Evolutionary conservation across 2,888 invertebrate species (phyloP), one percentile per base, ranked within the genome.

Genomic region (Limenitis camilla): DNA sequence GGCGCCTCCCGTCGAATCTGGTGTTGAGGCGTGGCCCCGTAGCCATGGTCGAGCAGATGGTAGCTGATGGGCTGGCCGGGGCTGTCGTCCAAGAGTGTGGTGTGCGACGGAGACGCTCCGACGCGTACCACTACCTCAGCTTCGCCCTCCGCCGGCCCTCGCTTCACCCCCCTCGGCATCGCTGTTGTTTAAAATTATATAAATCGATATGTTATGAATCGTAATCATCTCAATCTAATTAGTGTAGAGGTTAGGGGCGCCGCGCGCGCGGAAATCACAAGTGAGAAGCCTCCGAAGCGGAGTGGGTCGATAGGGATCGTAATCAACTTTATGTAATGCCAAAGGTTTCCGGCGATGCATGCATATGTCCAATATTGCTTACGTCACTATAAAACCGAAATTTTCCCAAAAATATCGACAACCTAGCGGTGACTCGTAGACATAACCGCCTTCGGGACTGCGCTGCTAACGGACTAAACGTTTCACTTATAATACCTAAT

Each of bases 1-100:
- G 79, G 88, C 72, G 82, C 89, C 79, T 89, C 88, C 60, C 88
- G 87, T 69, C 90, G 87, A 63, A 91, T 89, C 77, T 91, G 92
- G 67, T 90, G 90, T 72, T 92, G 91, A 58, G 94, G 93, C 61
- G 94, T 94, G 68, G 93, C 93, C 63, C 95, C 95, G 85, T 96
- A 96, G 65, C 94, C 95, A 75, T 96, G 95, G 80, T 96, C 95
- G 67, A 94, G 89, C 67, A 95, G 89, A 81, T 95, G 95, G 63
- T 92, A 93, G 81, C 92, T 92, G 68, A 90, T 84, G 65, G 88
- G 81, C 73, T 88, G 88, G 69, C 81, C 78, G 61, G 88, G 88
- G 76, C 88, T 88, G 69, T 86, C 86, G 50, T 84, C 84, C 66
- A 85, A 68, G 62, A 86, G 77, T 62, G 85, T 88, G 74, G 81